Evolutionary conservation across 2,113 vertebrate species (phyloP).

Genomic region (Irena cyanogastra): DNA sequence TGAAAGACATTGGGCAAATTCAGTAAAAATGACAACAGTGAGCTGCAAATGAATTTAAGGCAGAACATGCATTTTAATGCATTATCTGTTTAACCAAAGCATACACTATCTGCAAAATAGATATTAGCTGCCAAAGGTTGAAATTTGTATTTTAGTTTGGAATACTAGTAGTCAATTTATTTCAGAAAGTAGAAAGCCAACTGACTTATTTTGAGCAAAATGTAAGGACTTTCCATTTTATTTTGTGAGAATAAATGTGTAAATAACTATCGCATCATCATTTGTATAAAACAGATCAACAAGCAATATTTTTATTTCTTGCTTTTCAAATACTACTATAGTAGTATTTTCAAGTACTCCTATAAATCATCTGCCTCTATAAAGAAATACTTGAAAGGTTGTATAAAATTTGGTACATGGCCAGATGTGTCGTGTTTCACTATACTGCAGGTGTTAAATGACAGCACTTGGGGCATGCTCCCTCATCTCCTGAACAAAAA

Average conservation of each 20-base stretch:
- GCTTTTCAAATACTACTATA: not conserved
- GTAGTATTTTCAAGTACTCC: too few species aligned
- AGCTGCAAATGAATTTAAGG: not conserved
- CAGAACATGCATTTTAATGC: not conserved
- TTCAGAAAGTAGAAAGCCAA: not conserved
- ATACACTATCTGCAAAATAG: not conserved
- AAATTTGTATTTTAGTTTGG: not conserved
- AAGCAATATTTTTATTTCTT: not conserved
- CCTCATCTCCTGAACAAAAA: not conserved
- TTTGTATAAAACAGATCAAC: not conserved
- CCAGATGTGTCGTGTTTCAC: not conserved
- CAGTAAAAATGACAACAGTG: not conserved
- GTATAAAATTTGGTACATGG: fast-evolving
- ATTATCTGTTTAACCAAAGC: not conserved
- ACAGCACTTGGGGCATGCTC: not conserved
- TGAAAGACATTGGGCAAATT: not conserved
- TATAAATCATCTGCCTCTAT: not conserved
- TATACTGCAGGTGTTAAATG: not conserved
- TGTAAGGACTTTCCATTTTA: not conserved
- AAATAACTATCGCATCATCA: not conserved
- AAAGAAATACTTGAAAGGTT: not conserved
- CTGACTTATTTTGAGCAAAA: not conserved
- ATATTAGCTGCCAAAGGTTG: not conserved
- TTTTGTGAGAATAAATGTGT: not conserved
- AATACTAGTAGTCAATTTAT: not conserved